Conservation (phyloP, 1,140 invertebrate species). For the Radopholus similis region DNA sequence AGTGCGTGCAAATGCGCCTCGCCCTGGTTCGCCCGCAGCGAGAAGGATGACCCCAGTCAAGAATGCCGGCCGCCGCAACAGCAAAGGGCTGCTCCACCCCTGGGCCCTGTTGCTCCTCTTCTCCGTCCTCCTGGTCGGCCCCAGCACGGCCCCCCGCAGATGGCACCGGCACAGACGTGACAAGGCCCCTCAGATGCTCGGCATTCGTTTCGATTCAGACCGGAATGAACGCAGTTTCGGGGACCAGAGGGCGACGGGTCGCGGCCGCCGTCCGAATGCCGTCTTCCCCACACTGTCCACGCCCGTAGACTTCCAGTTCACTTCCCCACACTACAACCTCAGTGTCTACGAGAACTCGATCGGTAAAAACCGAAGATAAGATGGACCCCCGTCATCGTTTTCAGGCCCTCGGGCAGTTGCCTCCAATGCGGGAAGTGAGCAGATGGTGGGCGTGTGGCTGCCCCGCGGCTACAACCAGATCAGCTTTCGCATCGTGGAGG, state of each 20-base stretch:
- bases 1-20: neutral
- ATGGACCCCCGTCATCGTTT: neutral
- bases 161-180: neutral
- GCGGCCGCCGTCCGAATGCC: neutral
- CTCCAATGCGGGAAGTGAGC: conserved; percentile 7
- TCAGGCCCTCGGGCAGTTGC: neutral
- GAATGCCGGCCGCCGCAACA: neutral
- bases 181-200: neutral
- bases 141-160: too few species aligned
- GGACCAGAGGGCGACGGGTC: neutral
- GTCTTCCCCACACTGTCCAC: neutral
- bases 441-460: conserved; percentile 42
- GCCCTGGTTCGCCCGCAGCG: neutral
- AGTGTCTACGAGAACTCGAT: conserved; percentile 33
- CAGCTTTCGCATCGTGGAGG: conserved; percentile 43
- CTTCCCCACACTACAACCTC: conserved; percentile 35
- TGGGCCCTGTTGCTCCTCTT: neutral
- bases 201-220: neutral
- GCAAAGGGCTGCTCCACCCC: neutral
- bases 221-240: neutral
- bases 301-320: conserved; percentile 40
- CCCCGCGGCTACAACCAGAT: conserved; percentile 37
- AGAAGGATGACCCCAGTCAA: neutral
- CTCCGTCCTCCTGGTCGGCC: neutral
- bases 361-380: neutral